Percentiles rank a stretch among this genome's conserved stretches.
Conservation (phyloP, 2,113 vertebrate genomes). For the Plecotus auritus region DNA sequence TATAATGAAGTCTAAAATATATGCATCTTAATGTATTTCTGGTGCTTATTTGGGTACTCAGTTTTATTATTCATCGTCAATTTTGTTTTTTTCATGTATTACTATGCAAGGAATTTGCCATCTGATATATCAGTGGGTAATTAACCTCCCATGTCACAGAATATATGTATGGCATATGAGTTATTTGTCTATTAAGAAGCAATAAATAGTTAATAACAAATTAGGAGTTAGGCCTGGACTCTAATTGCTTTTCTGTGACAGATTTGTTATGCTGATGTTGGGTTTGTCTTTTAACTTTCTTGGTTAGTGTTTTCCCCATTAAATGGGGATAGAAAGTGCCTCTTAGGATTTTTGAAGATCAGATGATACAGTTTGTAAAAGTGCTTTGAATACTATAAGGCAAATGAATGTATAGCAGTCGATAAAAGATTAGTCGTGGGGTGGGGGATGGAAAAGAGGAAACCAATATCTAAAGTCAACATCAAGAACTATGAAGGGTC, state of each 20-base stretch:
- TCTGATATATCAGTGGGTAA: background rate
- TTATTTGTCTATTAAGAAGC: constrained; percentile 9
- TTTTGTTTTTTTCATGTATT: constrained; percentile 19
- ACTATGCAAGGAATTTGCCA: background rate
- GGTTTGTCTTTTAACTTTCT: background rate
- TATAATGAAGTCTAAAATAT: background rate
- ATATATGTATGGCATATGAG: background rate
- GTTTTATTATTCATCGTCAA: background rate
- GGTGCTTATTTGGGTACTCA: background rate
- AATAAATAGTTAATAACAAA: background rate
- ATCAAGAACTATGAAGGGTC: background rate
- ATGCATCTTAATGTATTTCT: background rate
- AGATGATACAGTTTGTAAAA: background rate
- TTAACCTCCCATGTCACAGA: background rate
- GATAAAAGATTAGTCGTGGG: background rate
- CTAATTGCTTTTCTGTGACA: background rate
- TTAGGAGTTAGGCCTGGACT: background rate
- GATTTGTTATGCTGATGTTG: background rate
- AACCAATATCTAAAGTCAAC: background rate
- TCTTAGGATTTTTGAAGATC: constrained; percentile 7
- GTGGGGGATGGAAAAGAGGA: background rate
- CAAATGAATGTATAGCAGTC: background rate
- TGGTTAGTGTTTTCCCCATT: background rate
- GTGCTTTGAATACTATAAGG: background rate
- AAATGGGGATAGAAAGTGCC: background rate